Evolutionary conservation across 2,888 invertebrate genomes (phyloP).

Genomic region (Pelosia muscerda): DNA sequence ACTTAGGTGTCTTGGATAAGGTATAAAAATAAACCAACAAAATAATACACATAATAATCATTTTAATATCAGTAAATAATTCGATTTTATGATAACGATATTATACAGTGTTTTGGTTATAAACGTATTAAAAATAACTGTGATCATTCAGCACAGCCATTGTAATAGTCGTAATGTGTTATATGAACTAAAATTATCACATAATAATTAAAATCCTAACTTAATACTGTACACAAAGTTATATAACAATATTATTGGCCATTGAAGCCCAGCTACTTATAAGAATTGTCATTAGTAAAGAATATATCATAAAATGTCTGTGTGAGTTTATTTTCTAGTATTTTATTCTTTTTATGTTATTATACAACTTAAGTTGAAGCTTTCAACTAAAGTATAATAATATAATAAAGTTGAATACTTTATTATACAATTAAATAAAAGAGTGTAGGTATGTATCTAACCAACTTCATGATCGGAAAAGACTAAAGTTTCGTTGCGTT

Average conservation of each 20-base stretch:
- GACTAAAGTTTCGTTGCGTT: background rate
- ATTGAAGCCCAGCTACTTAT: background rate
- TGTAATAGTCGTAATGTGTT: background rate
- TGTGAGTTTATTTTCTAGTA: no score
- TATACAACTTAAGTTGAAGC: background rate
- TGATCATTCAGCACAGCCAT: background rate
- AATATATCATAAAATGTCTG: background rate
- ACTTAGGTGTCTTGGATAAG: background rate
- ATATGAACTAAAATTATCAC: constrained; percentile 10
- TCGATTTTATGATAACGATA: background rate
- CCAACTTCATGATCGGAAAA: background rate
- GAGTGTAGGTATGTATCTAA: background rate
- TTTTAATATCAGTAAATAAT: background rate
- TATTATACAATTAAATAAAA: no score
- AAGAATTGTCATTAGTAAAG: no score
- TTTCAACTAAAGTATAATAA: background rate
- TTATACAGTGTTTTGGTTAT: background rate
- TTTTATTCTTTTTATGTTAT: background rate
- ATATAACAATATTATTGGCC: background rate
- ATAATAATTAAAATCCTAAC: background rate
- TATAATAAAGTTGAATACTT: background rate
- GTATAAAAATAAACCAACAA: background rate
- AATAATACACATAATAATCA: background rate
- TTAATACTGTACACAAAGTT: constrained; percentile 6
- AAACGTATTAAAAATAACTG: background rate